Percentiles rank a stretch among this genome's conserved stretches.
These are phyloP conservation scores for Battus philenor DNA, from an alignment of 1,140 invertebrate genomes.

Conservation along the genomic window DNA sequence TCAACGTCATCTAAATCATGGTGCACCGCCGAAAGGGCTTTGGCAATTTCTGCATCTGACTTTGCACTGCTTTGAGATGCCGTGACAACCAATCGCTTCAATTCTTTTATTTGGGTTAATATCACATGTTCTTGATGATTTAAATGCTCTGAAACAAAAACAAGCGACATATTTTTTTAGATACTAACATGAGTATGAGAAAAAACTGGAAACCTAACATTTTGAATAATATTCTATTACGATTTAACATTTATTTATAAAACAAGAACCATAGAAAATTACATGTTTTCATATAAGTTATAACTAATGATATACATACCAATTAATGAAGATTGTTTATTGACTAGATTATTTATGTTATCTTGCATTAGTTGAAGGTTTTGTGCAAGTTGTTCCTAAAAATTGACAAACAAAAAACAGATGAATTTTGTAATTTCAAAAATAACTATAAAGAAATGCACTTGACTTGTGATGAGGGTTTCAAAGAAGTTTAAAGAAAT, in stretches of 20 bases:
- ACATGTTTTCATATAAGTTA: neutral
- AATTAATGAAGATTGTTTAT: conserved; percentile 54
- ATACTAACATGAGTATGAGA: too few relatives aligned
- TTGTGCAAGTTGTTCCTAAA: conserved; percentile 56
- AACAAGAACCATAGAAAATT: too few relatives aligned
- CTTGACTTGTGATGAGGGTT: too few relatives aligned
- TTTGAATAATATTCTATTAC: too few relatives aligned
- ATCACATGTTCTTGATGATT: conserved; percentile 53
- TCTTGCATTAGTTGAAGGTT: conserved; percentile 57
- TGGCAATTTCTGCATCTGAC: conserved; percentile 55
- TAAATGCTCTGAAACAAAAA: conserved; percentile 48
- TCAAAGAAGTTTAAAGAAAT: too few relatives aligned
- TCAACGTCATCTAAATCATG: conserved; percentile 55
- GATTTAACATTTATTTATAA: neutral
- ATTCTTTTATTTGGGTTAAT: conserved; percentile 46
- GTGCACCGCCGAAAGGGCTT: conserved; percentile 48
- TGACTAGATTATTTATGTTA: conserved; percentile 54
- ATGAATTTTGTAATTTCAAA: too few relatives aligned
- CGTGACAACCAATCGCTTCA: conserved; percentile 41
- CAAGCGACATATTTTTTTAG: too few relatives aligned
- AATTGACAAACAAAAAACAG: conserved; percentile 20
- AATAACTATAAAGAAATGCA: too few relatives aligned
- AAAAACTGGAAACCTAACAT: too few relatives aligned
- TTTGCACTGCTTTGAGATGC: conserved; percentile 53
- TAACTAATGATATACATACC: conserved; percentile 29